Evolutionary conservation across 2,888 invertebrate genomes (phyloP).

Genomic region (Trissolcus brochymenae): DNA sequence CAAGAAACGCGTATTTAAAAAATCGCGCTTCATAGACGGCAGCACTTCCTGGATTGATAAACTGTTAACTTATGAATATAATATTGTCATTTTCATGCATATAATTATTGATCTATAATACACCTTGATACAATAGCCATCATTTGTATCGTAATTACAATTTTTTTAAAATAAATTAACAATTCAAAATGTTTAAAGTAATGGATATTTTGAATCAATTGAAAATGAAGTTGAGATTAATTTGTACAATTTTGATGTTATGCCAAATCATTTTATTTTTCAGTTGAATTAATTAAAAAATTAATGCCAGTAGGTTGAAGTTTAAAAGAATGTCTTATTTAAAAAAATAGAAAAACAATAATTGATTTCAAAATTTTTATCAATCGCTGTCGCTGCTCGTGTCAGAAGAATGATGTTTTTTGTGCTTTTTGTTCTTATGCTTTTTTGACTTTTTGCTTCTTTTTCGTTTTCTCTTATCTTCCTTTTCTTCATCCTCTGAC

Average conservation of each 20-base stretch:
- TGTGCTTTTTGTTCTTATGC: constrained; percentile 73
- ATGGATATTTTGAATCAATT: no score
- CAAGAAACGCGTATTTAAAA: constrained; percentile 39
- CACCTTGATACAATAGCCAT: no score
- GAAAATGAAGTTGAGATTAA: no score
- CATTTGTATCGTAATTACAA: no score
- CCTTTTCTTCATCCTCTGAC: constrained; percentile 59
- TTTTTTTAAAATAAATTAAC: no score
- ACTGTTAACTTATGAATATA: background rate
- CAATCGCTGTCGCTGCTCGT: constrained; percentile 42
- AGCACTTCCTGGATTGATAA: constrained; percentile 24
- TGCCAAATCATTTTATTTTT: no score
- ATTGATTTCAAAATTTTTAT: background rate
- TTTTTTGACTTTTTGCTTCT: constrained; percentile 70
- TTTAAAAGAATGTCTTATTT: background rate
- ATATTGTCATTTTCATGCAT: background rate
- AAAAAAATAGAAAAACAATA: background rate
- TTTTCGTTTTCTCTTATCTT: constrained; percentile 63
- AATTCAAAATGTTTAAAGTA: no score
- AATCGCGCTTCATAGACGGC: constrained; percentile 48
- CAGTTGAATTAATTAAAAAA: no score
- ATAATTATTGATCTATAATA: no score
- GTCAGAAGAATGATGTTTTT: constrained; percentile 64
- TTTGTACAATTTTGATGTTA: no score
- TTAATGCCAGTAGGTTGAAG: no score